Evolutionary conservation across 2,888 invertebrate species (phyloP).

Genomic region (Meganola albula): DNA sequence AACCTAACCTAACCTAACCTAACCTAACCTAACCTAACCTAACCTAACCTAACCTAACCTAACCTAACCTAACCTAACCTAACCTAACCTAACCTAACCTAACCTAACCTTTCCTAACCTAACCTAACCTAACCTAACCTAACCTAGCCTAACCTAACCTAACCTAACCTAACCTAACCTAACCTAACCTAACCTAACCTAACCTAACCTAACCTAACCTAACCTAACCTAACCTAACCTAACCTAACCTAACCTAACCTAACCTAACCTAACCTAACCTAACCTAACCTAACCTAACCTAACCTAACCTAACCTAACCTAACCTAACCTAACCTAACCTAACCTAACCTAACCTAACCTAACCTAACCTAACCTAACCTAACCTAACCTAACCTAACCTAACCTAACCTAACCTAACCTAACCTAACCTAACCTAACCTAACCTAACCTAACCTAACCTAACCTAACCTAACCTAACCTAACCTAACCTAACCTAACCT

Average conservation of each 20-base stretch:
- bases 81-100: constrained; percentile 14
- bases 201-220: constrained; percentile 14
- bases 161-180: constrained; percentile 12
- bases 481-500: constrained; percentile 9
- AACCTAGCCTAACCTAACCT: constrained; percentile 7
- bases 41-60: constrained; percentile 11
- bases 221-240: constrained; percentile 13
- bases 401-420: constrained; percentile 9
- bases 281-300: constrained; percentile 10
- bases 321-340: constrained; percentile 10
- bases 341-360: constrained; percentile 6
- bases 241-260: constrained; percentile 15
- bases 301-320: constrained; percentile 11
- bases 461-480: constrained; percentile 9
- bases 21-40: constrained; percentile 14
- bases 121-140: constrained; percentile 10
- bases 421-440: constrained; percentile 9
- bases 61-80: constrained; percentile 12
- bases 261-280: constrained; percentile 15
- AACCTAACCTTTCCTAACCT: constrained; percentile 11
- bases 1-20: constrained; percentile 13
- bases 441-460: constrained; percentile 9
- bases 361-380: constrained; percentile 13
- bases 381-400: constrained; percentile 9
- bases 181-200: constrained; percentile 13